phyloP scores from a whole-genome alignment of 2,888 invertebrate genomes.

The Pteria penguin region DNA sequence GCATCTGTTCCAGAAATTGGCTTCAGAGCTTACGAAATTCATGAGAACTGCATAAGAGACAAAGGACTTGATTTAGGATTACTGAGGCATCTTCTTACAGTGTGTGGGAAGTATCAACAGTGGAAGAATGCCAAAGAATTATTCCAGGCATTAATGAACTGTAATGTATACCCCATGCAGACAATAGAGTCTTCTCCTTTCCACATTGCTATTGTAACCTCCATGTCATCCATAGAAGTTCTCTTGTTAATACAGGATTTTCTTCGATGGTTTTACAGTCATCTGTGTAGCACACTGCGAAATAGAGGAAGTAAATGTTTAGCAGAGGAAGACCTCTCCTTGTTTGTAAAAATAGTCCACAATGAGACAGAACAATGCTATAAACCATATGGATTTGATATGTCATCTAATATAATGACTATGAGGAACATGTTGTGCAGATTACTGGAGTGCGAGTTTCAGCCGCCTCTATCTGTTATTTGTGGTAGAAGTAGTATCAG shows the following conservation, averaged over 20 bases:
- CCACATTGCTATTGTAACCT: not conserved
- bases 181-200: not conserved
- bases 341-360: not conserved
- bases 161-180: not conserved
- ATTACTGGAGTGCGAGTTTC: not conserved
- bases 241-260: not conserved
- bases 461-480: too few relatives aligned
- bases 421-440: not conserved
- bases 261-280: not conserved
- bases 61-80: not conserved
- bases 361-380: not conserved
- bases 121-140: not conserved
- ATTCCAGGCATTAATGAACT: not conserved
- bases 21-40: not conserved
- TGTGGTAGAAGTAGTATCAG: too few relatives aligned
- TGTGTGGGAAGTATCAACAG: not conserved
- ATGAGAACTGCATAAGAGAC: not conserved
- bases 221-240: not conserved
- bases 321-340: not conserved
- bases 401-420: not conserved
- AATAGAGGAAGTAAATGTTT: not conserved
- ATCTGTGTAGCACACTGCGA: not conserved
- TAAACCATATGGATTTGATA: not conserved
- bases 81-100: not conserved
- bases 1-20: not conserved